Evolutionary conservation across 2,888 invertebrate genomes (phyloP).

Genomic region (Athalia rosae): DNA sequence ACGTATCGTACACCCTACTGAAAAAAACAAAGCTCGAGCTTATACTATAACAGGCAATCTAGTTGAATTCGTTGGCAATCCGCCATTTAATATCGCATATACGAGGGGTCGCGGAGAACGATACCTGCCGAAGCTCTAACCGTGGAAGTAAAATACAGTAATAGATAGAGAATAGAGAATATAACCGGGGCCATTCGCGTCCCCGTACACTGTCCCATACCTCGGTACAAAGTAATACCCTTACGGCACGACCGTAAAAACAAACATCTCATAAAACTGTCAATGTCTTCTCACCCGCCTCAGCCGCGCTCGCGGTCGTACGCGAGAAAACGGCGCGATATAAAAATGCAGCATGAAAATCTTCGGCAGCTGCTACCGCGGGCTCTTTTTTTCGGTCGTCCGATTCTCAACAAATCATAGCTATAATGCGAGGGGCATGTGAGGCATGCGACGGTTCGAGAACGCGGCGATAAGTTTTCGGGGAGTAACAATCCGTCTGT

Average conservation of each 20-base stretch:
- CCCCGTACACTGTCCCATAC: not conserved
- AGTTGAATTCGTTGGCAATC: conserved; percentile 19
- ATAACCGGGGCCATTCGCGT: not conserved
- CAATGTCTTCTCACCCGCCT: not conserved
- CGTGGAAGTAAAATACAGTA: not conserved
- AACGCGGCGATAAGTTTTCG: not conserved
- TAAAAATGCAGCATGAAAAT: not conserved
- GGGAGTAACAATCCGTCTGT: not conserved
- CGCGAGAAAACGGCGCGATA: not conserved
- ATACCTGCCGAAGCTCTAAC: not conserved
- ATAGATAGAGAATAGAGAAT: conserved; percentile 8
- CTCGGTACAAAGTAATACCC: conserved; percentile 1
- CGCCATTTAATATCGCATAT: not conserved
- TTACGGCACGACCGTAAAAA: conserved; percentile 10
- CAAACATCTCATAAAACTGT: conserved; percentile 34
- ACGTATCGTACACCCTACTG: not conserved
- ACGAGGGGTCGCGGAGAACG: not conserved
- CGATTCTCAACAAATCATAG: not conserved
- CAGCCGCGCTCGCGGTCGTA: not conserved
- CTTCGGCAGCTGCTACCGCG: no score
- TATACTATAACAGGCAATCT: not conserved
- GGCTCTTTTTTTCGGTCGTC: not conserved
- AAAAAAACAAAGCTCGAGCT: not conserved
- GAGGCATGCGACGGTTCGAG: not conserved
- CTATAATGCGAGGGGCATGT: conserved; percentile 1